Percentiles rank a stretch among this genome's conserved stretches.
Conservation (phyloP, 2,797 vertebrate species). For the Phalanger gymnotis region DNA sequence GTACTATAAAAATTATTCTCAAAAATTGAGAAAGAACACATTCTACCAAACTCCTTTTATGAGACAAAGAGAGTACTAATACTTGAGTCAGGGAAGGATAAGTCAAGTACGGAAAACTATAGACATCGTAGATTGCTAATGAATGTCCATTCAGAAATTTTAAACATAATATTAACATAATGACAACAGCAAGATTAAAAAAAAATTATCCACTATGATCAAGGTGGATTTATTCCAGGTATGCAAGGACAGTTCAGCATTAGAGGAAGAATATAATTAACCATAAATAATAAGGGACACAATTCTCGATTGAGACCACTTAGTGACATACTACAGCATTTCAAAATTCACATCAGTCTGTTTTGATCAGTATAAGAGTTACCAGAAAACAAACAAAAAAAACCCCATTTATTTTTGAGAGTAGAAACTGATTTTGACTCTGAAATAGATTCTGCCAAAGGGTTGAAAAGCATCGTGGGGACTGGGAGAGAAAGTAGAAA, state of each 20-base stretch:
- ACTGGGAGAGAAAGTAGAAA: not conserved
- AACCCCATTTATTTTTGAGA: constrained; percentile 25
- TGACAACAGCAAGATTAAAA: not conserved
- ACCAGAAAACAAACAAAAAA: accelerated
- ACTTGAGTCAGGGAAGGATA: not conserved
- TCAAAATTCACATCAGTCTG: not conserved
- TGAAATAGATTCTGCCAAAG: not conserved
- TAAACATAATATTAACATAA: not conserved
- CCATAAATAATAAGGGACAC: not conserved
- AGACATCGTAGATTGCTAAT: not conserved
- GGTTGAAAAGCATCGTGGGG: constrained; percentile 40
- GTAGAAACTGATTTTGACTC: constrained; percentile 33
- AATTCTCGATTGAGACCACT: not conserved
- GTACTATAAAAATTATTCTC: not conserved
- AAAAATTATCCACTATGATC: not conserved
- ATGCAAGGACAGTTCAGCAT: not conserved
- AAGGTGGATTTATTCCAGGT: not conserved
- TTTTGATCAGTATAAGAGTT: constrained; percentile 56
- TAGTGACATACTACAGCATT: not conserved
- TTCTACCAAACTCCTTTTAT: not conserved
- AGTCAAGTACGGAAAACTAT: not conserved
- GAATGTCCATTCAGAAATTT: not conserved
- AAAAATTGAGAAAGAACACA: not conserved
- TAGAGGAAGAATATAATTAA: not conserved
- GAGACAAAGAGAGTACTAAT: not conserved